Conservation (phyloP, 2,888 invertebrate genomes). For the Belgica antarctica region DNA sequence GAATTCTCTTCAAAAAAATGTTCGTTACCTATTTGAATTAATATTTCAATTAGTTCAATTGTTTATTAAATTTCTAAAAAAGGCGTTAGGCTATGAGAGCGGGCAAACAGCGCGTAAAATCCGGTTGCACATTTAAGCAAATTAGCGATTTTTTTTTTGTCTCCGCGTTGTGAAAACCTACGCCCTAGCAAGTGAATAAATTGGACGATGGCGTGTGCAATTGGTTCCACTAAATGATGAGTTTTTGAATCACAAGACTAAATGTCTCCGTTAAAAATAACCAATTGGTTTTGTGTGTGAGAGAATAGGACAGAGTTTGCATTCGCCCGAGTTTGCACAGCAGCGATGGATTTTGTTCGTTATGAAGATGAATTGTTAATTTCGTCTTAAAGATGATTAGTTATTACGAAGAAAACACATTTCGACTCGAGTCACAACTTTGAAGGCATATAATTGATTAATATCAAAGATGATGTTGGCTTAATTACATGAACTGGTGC, state of each 20-base stretch:
- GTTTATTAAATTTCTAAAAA: constrained; percentile 8
- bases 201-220: background rate
- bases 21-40: background rate
- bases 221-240: background rate
- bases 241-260: constrained; percentile 1
- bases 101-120: constrained; percentile 23
- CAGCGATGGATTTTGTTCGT: background rate
- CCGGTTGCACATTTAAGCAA: constrained; percentile 13
- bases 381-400: background rate
- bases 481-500: background rate
- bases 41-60: constrained; percentile 5
- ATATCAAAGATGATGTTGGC: background rate
- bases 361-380: constrained; percentile 7
- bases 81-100: background rate
- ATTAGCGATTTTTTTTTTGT: constrained; percentile 20
- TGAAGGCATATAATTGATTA: background rate
- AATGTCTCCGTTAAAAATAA: constrained; percentile 15
- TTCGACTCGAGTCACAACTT: background rate
- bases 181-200: background rate
- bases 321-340: too few species aligned
- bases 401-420: too few species aligned
- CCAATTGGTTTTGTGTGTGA: background rate
- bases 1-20: background rate
- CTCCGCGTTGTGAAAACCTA: too few species aligned
- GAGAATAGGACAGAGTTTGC: too few species aligned